phyloP scores from a whole-genome alignment of 2,113 vertebrate species.

The Pterocles gutturalis region DNA sequence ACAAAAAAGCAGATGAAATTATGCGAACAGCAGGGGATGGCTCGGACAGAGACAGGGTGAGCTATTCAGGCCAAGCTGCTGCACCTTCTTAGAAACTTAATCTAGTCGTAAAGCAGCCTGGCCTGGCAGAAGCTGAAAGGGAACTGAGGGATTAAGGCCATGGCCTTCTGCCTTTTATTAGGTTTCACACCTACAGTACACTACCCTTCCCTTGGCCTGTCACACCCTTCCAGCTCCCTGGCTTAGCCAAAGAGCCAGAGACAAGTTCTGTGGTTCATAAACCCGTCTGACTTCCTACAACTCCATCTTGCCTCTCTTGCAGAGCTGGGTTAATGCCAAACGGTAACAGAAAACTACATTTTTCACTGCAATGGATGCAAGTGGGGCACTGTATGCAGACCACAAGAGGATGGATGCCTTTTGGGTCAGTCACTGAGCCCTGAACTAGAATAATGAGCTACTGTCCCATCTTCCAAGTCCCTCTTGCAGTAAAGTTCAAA shows the following conservation, averaged over 20 bases:
- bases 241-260: neutral
- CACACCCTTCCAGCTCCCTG: neutral
- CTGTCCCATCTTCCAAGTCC: neutral
- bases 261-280: neutral
- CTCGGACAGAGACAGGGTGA: neutral
- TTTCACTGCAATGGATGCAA: neutral
- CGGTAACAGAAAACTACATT: neutral
- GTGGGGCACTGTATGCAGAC: rapidly evolving
- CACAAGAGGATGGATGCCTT: neutral
- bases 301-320: neutral
- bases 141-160: slow-evolving; percentile 13
- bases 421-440: neutral
- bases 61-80: slow-evolving; percentile 33
- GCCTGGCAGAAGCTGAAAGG: neutral
- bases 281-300: neutral
- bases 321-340: neutral
- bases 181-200: neutral
- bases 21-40: neutral
- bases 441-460: neutral
- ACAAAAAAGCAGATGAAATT: neutral
- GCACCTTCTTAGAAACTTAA: slow-evolving; percentile 38
- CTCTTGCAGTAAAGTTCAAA: neutral
- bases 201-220: neutral
- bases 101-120: slow-evolving; percentile 42
- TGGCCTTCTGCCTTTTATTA: neutral